phyloP scores from a whole-genome alignment of 2,113 vertebrate species.

The Conger conger region DNA sequence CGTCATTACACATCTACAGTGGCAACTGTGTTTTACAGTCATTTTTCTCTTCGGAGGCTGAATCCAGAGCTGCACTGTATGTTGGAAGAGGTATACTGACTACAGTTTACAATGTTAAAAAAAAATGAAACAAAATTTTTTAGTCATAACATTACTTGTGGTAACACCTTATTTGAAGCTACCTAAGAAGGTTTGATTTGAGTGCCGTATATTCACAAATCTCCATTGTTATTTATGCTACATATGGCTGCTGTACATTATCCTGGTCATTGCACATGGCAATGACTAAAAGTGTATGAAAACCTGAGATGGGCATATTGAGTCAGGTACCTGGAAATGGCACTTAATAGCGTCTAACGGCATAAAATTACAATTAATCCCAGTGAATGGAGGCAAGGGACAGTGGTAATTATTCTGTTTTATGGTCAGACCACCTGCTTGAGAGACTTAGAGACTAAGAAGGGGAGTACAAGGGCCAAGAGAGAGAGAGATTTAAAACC shows the following conservation, averaged over 20 bases:
- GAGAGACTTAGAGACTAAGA: conserved; percentile 20
- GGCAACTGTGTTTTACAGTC: neutral
- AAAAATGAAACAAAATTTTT: too few relatives aligned
- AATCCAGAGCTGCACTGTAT: neutral
- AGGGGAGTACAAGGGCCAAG: neutral
- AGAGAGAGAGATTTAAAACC: conserved; percentile 21
- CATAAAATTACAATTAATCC: conserved; percentile 38
- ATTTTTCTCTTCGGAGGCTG: neutral
- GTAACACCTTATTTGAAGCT: neutral
- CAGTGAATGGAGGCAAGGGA: conserved; percentile 37
- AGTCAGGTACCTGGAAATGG: conserved; percentile 33
- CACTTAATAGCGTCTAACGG: conserved; percentile 31
- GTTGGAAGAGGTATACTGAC: neutral
- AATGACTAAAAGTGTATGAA: neutral
- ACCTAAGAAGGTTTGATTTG: neutral
- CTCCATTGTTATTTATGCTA: neutral
- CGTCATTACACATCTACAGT: neutral
- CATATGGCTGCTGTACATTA: neutral
- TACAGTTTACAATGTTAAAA: neutral
- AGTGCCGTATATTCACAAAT: neutral
- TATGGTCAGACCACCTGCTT: conserved; percentile 41
- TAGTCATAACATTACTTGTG: too few relatives aligned
- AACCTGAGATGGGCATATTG: conserved; percentile 32
- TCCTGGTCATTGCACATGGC: neutral
- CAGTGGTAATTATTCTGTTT: conserved; percentile 35